A percentile compares a stretch with the other conserved stretches of the same genome.
Conservation (phyloP, 2,888 invertebrate genomes). For the Trachelus stipa region DNA sequence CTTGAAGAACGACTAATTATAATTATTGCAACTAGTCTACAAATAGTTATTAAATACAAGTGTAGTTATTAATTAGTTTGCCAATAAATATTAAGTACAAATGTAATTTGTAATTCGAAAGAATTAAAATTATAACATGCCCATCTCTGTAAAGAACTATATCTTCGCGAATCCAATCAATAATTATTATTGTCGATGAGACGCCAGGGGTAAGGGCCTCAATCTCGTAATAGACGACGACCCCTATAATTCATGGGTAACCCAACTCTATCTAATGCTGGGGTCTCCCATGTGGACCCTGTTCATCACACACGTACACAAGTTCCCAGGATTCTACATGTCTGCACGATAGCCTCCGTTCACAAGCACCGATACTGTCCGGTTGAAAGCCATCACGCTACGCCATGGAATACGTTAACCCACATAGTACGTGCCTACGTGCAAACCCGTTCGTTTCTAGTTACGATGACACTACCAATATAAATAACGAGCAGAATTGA, state of each 20-base stretch:
- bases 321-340: constrained; percentile 6
- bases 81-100: too few relatives aligned
- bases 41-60: too few relatives aligned
- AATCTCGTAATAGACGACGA: constrained; percentile 46
- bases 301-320: constrained; percentile 21
- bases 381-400: constrained; percentile 29
- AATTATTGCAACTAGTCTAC: too few relatives aligned
- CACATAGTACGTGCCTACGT: constrained; percentile 6
- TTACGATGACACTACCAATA: too few relatives aligned
- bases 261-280: constrained; percentile 40
- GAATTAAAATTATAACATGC: too few relatives aligned
- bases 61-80: too few relatives aligned
- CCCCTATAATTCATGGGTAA: constrained; percentile 41
- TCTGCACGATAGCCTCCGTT: constrained; percentile 24
- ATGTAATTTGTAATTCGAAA: too few relatives aligned
- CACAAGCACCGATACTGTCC: constrained; percentile 25
- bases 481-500: too few relatives aligned
- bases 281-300: constrained; percentile 26
- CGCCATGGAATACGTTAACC: constrained; percentile 23
- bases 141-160: too few relatives aligned
- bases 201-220: constrained; percentile 29
- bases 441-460: neutral
- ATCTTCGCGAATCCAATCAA: constrained; percentile 3
- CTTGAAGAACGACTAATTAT: too few relatives aligned
- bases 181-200: constrained; percentile 9